phyloP scores from a whole-genome alignment of 1,140 invertebrate species.

The Pomacea maculata region DNA sequence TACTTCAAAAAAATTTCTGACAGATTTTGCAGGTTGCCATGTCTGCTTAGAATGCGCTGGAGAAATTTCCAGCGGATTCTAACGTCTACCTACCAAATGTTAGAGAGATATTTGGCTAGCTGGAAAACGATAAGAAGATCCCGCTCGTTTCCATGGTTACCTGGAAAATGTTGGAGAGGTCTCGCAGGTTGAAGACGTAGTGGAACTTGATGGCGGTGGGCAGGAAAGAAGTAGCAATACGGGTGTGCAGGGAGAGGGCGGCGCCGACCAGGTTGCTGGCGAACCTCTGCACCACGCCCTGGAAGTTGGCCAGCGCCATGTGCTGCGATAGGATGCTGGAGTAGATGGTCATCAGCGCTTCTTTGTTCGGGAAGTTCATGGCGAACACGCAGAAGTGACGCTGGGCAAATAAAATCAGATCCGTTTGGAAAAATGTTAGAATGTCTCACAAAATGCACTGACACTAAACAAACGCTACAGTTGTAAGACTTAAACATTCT shows the following conservation, averaged over 20 bases:
- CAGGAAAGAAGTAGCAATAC: slow-evolving; percentile 84
- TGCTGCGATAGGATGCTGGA: slow-evolving; percentile 81
- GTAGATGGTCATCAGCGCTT: slow-evolving; percentile 88
- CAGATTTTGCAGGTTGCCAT: too few relatives aligned
- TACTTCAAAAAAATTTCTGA: too few relatives aligned
- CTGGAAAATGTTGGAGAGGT: slow-evolving; percentile 85
- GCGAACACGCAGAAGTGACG: slow-evolving; percentile 95
- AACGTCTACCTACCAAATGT: too few relatives aligned
- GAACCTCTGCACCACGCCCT: slow-evolving; percentile 68
- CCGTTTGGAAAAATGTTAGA: too few relatives aligned
- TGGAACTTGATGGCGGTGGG: slow-evolving; percentile 97
- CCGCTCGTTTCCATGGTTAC: slow-evolving; percentile 36
- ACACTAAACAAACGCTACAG: too few relatives aligned
- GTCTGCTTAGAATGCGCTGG: too few relatives aligned
- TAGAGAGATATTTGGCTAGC: too few relatives aligned
- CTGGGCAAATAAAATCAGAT: slow-evolving; percentile 44
- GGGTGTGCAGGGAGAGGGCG: slow-evolving; percentile 85
- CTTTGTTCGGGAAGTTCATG: slow-evolving; percentile 87
- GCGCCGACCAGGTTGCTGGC: slow-evolving; percentile 80
- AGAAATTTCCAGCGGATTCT: too few relatives aligned
- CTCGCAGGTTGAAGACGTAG: slow-evolving; percentile 95
- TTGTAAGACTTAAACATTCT: too few relatives aligned
- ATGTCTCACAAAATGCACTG: too few relatives aligned
- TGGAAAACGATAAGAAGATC: too few relatives aligned
- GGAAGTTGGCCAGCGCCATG: slow-evolving; percentile 81